Conservation (phyloP, 2,797 vertebrate species). For the Pseudomugil tenellus region DNA sequence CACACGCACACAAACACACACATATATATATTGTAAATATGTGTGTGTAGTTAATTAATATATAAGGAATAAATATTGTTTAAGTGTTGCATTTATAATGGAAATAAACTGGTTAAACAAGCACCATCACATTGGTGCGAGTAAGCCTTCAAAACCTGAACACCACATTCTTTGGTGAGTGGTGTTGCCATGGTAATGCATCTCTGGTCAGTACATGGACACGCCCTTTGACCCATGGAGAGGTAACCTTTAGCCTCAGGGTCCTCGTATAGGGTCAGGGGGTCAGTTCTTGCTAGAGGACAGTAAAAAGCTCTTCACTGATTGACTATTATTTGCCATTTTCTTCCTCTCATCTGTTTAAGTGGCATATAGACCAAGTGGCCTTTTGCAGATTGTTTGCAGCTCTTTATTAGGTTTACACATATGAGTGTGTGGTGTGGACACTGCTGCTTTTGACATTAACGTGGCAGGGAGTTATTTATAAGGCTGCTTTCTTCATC, state of each 20-base stretch:
- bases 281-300: constrained; percentile 77
- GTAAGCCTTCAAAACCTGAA: constrained; percentile 3
- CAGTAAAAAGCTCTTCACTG: constrained; percentile 80
- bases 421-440: constrained; percentile 18
- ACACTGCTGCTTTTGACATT: constrained; percentile 57
- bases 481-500: neutral
- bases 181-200: constrained; percentile 73
- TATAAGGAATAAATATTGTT: neutral
- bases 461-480: constrained; percentile 63
- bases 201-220: constrained; percentile 62
- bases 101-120: constrained; percentile 10
- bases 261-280: constrained; percentile 66
- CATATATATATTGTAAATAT: too few relatives aligned
- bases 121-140: neutral
- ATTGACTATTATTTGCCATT: constrained; percentile 83
- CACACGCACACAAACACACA: too few relatives aligned
- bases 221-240: constrained; percentile 72
- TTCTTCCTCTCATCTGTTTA: constrained; percentile 78
- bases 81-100: neutral
- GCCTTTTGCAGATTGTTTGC: constrained; percentile 66
- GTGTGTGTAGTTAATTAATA: too few relatives aligned
- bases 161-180: constrained; percentile 36
- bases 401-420: constrained; percentile 57
- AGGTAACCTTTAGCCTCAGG: constrained; percentile 73
- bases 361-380: constrained; percentile 80